Conservation (phyloP, 2,888 invertebrate genomes). For the Erannis defoliaria region DNA sequence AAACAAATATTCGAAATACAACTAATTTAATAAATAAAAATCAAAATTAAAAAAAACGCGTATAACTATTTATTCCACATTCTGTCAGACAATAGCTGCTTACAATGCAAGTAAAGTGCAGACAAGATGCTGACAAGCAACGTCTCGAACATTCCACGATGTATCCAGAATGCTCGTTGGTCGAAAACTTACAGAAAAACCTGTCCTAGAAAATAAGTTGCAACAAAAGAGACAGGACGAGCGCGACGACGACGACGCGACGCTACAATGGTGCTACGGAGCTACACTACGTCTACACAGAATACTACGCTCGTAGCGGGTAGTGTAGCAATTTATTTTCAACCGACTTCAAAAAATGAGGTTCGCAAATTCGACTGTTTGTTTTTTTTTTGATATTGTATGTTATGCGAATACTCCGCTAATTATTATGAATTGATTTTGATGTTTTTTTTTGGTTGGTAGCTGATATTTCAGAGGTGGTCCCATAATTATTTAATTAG, state of each 20-base stretch:
- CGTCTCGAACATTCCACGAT: slow-evolving; percentile 24
- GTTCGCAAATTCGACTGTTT: no score
- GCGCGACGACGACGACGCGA: slow-evolving; percentile 17
- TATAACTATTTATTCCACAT: slow-evolving; percentile 23
- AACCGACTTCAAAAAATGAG: no score
- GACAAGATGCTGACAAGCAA: slow-evolving; percentile 11
- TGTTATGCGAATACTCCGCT: no score
- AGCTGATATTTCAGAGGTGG: no score
- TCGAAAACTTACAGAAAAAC: background rate
- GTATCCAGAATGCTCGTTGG: slow-evolving; percentile 10
- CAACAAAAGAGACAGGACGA: slow-evolving; percentile 6
- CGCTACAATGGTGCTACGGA: slow-evolving; percentile 5
- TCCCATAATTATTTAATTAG: no score
- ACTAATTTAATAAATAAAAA: background rate
- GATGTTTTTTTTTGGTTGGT: no score
- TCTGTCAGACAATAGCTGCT: slow-evolving; percentile 28
- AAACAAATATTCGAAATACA: no score
- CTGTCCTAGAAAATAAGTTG: slow-evolving; percentile 15
- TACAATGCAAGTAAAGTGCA: slow-evolving; percentile 34
- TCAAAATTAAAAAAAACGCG: background rate
- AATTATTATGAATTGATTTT: no score
- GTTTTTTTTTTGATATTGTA: no score
- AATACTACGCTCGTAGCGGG: background rate
- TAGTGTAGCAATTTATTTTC: no score
- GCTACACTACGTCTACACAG: background rate